phyloP scores from a whole-genome alignment of 2,113 vertebrate species.

The Tragelaphus buxtoni region DNA sequence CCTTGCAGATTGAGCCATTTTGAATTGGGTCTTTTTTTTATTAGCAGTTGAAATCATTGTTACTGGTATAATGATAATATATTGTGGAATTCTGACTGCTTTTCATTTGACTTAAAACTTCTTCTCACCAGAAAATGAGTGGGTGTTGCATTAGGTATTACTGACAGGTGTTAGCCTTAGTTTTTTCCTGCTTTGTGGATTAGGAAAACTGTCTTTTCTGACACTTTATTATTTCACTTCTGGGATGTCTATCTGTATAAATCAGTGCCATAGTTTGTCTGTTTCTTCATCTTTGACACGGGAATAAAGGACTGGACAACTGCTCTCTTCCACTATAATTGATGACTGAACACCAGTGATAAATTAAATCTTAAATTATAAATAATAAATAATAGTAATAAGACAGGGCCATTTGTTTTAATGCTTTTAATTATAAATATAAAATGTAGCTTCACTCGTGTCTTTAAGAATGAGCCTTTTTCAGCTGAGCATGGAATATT shows the following conservation, averaged over 20 bases:
- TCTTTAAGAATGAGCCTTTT: neutral
- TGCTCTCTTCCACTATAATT: neutral
- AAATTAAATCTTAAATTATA: neutral
- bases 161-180: neutral
- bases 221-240: neutral
- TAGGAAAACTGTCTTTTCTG: neutral
- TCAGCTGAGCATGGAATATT: constrained; percentile 7
- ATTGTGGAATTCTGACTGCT: neutral
- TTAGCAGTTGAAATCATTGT: neutral
- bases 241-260: neutral
- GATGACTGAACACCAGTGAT: neutral
- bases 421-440: constrained; percentile 16
- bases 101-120: neutral
- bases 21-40: neutral
- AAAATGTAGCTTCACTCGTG: constrained; percentile 18
- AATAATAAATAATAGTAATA: neutral
- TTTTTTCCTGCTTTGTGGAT: neutral
- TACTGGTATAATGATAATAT: neutral
- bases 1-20: neutral
- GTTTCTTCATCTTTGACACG: neutral
- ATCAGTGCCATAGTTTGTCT: neutral
- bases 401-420: neutral
- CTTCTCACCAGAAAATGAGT: neutral
- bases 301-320: neutral
- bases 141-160: no score